Evolutionary conservation across 2,888 invertebrate species (phyloP).

Genomic region (Folsomia candida): DNA sequence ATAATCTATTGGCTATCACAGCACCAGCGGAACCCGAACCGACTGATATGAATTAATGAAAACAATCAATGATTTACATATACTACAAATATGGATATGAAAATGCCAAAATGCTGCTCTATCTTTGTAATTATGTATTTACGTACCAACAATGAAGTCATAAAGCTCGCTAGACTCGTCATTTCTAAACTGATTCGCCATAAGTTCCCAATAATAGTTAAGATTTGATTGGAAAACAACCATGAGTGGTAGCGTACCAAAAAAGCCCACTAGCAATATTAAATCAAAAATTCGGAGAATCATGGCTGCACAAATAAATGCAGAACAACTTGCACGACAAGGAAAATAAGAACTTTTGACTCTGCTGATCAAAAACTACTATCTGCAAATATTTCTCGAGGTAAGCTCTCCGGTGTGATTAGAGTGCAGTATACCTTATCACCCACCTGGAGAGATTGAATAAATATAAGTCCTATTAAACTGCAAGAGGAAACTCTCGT

Average conservation of each 20-base stretch:
- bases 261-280: constrained; percentile 25
- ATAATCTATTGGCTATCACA: constrained; percentile 62
- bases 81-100: not conserved
- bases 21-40: constrained; percentile 57
- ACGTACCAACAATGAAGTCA: constrained; percentile 45
- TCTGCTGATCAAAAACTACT: too few species aligned
- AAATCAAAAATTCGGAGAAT: constrained; percentile 30
- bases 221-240: constrained; percentile 30
- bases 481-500: too few species aligned
- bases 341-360: too few species aligned
- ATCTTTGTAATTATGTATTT: not conserved
- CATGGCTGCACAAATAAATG: too few species aligned
- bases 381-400: too few species aligned
- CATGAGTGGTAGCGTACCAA: constrained; percentile 34
- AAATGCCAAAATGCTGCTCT: not conserved
- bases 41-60: constrained; percentile 17
- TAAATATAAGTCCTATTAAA: too few species aligned
- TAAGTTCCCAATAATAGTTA: constrained; percentile 40
- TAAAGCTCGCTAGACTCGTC: constrained; percentile 25
- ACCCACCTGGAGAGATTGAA: too few species aligned
- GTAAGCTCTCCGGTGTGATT: too few species aligned
- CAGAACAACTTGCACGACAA: too few species aligned
- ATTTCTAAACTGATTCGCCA: constrained; percentile 18
- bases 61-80: not conserved
- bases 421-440: too few species aligned